Percentiles rank a stretch among this genome's conserved stretches.
Evolutionary conservation across 2,888 invertebrate species (phyloP).

Genomic region (Eumacrocentrus americanus): DNA sequence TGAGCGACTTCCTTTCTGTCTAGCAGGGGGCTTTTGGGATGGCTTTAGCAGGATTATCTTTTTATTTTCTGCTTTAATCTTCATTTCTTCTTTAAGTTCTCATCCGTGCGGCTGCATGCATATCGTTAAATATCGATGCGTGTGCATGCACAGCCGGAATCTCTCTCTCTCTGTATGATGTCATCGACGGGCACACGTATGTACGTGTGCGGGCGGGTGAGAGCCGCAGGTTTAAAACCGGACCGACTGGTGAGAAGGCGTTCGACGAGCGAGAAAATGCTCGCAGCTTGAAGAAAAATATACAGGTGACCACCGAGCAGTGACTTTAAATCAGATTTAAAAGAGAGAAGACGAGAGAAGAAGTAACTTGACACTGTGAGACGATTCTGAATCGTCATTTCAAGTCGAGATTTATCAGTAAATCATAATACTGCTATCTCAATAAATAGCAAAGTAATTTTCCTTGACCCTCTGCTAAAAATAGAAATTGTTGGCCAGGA

Average conservation of each 20-base stretch:
- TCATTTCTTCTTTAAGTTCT: neutral
- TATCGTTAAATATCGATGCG: slow-evolving; percentile 31
- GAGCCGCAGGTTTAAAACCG: slow-evolving; percentile 52
- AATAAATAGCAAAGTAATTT: too few relatives aligned
- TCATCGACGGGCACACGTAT: slow-evolving; percentile 39
- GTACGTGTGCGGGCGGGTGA: slow-evolving; percentile 28
- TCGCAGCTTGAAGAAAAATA: slow-evolving; percentile 27
- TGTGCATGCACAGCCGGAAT: slow-evolving; percentile 22
- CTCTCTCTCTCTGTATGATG: slow-evolving; percentile 31
- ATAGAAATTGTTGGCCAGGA: too few relatives aligned
- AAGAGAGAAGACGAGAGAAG: neutral
- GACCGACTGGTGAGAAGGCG: slow-evolving; percentile 57
- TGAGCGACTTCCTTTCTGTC: neutral
- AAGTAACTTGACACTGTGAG: neutral
- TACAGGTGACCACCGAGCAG: neutral
- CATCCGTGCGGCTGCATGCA: slow-evolving; percentile 14
- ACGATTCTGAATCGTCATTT: too few relatives aligned
- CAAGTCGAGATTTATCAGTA: too few relatives aligned
- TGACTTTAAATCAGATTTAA: slow-evolving; percentile 14
- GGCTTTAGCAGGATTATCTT: neutral
- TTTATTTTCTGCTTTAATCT: slow-evolving; percentile 8
- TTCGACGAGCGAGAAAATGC: slow-evolving; percentile 49
- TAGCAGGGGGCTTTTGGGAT: neutral
- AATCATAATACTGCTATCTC: too few relatives aligned
- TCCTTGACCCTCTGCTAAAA: too few relatives aligned